phyloP scores from a whole-genome alignment of 1,140 invertebrate species.

The Leucophenga varia region DNA sequence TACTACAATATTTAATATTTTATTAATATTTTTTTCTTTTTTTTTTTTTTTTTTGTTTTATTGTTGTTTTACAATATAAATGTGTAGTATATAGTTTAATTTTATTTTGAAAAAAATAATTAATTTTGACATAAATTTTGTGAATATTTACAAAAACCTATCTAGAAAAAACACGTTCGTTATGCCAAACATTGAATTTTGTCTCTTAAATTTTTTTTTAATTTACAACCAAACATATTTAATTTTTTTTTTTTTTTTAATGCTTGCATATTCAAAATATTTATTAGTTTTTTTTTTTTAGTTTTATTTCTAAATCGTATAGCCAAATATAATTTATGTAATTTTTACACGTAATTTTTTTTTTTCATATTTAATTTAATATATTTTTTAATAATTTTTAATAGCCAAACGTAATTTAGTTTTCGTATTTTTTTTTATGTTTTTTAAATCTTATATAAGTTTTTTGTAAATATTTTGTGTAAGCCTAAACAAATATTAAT shows the following conservation, averaged over 20 bases:
- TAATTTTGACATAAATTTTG: conserved; percentile 34
- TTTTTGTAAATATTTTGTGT: conserved; percentile 3
- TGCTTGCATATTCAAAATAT: conserved; percentile 8
- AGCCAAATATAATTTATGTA: conserved; percentile 9
- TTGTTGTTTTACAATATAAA: neutral
- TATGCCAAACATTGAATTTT: conserved; percentile 16
- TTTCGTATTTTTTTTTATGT: neutral
- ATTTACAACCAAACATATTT: conserved; percentile 6
- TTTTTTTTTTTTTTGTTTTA: too few relatives aligned
- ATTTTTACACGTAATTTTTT: too few relatives aligned
- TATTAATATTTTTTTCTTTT: too few relatives aligned
- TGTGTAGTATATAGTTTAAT: conserved; percentile 19
- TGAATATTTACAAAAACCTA: conserved; percentile 49
- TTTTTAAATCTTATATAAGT: conserved; percentile 2
- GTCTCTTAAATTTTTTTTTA: conserved; percentile 5
- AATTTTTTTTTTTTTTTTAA: conserved; percentile 1
- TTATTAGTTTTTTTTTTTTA: conserved; percentile 5
- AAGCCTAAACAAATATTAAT: neutral
- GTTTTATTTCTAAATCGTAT: conserved; percentile 1
- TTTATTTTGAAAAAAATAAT: conserved; percentile 13
- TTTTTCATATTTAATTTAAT: conserved; percentile 10
- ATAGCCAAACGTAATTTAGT: conserved; percentile 1
- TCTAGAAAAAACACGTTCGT: conserved; percentile 11
- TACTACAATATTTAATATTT: conserved; percentile 7
- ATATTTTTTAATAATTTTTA: neutral